phyloP scores from a whole-genome alignment of 53 echinoderm and acorn worm species.

The Temnopleurus reevesii region DNA sequence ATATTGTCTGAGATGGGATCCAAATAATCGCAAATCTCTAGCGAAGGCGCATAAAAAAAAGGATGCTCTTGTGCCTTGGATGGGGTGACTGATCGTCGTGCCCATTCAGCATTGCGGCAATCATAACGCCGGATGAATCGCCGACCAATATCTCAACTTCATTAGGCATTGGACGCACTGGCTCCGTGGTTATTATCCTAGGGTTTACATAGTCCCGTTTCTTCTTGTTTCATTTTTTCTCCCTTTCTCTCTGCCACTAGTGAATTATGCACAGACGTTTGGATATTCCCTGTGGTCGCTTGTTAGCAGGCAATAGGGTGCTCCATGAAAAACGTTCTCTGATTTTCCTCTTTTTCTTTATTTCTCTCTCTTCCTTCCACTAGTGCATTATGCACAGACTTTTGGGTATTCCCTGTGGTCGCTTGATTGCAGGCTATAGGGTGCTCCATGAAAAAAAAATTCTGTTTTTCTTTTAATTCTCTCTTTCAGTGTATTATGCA shows the following conservation, averaged over 20 bases:
- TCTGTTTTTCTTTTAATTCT: background rate
- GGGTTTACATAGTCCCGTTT: constrained; percentile 46
- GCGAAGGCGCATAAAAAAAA: background rate
- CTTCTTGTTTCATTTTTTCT: background rate
- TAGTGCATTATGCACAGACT: background rate
- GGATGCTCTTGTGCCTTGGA: background rate
- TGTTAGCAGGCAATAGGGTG: background rate
- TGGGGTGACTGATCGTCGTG: background rate
- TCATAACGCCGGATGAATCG: constrained; percentile 13
- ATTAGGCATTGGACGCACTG: constrained; percentile 9
- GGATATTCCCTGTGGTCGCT: background rate
- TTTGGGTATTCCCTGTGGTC: too few species aligned
- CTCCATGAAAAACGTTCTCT: background rate
- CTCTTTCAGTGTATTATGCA: background rate
- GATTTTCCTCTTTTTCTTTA: too few species aligned
- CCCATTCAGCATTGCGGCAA: background rate
- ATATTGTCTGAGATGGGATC: background rate
- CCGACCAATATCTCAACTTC: constrained; percentile 35
- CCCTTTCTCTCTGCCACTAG: background rate
- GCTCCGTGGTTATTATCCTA: constrained; percentile 46
- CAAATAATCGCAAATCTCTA: background rate
- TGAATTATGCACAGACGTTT: constrained; percentile 19
- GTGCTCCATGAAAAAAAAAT: background rate
- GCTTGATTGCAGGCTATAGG: background rate
- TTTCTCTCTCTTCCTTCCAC: background rate